A percentile compares a stretch with the other conserved stretches of the same genome.
phyloP scores from a whole-genome alignment of 2,888 invertebrate genomes.

The Philereme vetulata region DNA sequence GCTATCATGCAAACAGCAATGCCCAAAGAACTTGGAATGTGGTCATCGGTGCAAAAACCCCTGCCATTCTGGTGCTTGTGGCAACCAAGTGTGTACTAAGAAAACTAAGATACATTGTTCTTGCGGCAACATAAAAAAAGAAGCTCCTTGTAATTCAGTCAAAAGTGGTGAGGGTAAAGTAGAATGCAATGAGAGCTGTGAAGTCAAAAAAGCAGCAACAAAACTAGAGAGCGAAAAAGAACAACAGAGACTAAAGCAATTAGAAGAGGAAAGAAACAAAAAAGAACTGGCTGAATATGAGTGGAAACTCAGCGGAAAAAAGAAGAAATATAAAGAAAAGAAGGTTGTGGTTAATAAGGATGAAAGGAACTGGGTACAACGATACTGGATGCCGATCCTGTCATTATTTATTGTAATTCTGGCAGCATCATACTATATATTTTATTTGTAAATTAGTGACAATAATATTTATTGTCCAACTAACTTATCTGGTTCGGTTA shows the following conservation, averaged over 20 bases:
- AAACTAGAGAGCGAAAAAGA: conserved; percentile 80
- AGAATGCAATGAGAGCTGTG: conserved; percentile 86
- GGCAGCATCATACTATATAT: conserved; percentile 53
- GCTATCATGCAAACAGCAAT: conserved; percentile 91
- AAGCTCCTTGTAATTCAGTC: conserved; percentile 87
- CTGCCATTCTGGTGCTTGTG: conserved; percentile 90
- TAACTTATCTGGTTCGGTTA: too few relatives aligned
- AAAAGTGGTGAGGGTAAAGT: conserved; percentile 73
- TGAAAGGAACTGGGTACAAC: conserved; percentile 68
- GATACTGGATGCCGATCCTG: conserved; percentile 71
- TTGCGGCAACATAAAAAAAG: conserved; percentile 90
- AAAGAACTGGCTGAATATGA: conserved; percentile 90
- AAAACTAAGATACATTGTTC: conserved; percentile 91
- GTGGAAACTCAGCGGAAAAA: conserved; percentile 89
- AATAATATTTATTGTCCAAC: background rate
- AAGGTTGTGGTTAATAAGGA: conserved; percentile 72
- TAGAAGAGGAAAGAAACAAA: conserved; percentile 87
- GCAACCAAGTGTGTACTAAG: conserved; percentile 88
- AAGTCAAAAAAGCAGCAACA: conserved; percentile 80
- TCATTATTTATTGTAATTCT: conserved; percentile 53
- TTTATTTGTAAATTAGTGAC: conserved; percentile 37
- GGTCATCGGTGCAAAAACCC: conserved; percentile 91
- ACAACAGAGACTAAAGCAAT: conserved; percentile 81
- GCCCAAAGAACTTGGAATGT: conserved; percentile 93
- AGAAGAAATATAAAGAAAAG: conserved; percentile 77